Evolutionary conservation across 1,140 invertebrate genomes (phyloP), one percentile per base, ranked within the genome.

Genomic region (Parasteatoda tepidariorum): DNA sequence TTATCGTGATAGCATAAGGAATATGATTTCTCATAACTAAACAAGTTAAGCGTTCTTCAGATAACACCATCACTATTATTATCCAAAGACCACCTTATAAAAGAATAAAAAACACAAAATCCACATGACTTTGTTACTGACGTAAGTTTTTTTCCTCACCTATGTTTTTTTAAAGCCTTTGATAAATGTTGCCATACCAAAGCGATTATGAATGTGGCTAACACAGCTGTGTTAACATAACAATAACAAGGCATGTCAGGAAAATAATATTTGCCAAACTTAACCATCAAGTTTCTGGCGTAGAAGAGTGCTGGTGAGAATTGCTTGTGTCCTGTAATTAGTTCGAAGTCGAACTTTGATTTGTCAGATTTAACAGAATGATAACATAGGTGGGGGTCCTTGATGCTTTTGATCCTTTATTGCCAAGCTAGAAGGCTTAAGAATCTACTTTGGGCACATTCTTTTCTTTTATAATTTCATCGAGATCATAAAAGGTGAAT

Each of bases 181-280:
- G 15, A 66, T 48, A 76, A 48, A 41, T 61, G 24, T 31, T 61
- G 28, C 34, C 34, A 30, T 66, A 33, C 55, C 73, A 62, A 18
- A 75, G 59, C 73, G 57, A 75, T 75, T 75, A 62, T n/a, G 67
- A 75, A 38, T 22, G n/a, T 75, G 18, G 33, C 73, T n/a, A 76
- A 76, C 74, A 48, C 74, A 76, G 74, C 74, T 76, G 74, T 76
- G 74, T 76, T 76, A 76, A 41, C 61, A 76, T 76, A 76, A 76
- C 59, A 76, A 76, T 76, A 76, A 74, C 55, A 74, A 64, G 61
- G 61, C 61, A 34, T 54, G 59, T 76, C 28, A 54, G 38, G 9
- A 66, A 62, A 76, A 76, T 66, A 76, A 76, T 76, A 76, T 76
- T 76, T 76, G 74, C 74, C 62, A 76, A 76, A 76, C 59, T 76